Evolutionary conservation across 2,797 vertebrate genomes (phyloP).

Genomic region (Astyanax mexicanus): DNA sequence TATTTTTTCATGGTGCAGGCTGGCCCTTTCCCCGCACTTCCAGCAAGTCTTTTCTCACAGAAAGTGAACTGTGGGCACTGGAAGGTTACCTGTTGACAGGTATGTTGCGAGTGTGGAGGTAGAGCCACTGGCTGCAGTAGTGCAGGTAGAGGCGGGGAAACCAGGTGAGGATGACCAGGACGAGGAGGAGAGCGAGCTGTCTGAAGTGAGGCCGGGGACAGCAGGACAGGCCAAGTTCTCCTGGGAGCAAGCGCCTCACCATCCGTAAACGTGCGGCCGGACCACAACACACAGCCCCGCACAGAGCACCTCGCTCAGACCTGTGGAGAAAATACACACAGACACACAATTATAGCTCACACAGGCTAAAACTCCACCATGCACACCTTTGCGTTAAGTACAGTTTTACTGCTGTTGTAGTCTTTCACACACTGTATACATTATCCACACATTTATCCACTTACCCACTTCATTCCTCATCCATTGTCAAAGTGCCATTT

Average conservation of each 20-base stretch:
- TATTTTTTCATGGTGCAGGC: too few species aligned
- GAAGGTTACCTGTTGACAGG: slow-evolving; percentile 87
- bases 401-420: too few species aligned
- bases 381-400: too few species aligned
- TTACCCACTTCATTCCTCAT: too few species aligned
- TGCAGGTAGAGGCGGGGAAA: slow-evolving; percentile 93
- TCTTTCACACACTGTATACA: too few species aligned
- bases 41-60: too few species aligned
- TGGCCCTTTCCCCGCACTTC: too few species aligned
- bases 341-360: slow-evolving; percentile 36
- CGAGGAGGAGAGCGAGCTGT: slow-evolving; percentile 81
- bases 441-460: not conserved
- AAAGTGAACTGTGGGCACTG: too few species aligned
- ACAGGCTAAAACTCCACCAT: not conserved
- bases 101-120: slow-evolving; percentile 86
- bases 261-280: slow-evolving; percentile 67
- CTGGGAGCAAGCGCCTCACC: slow-evolving; percentile 72
- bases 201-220: slow-evolving; percentile 64
- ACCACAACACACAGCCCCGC: slow-evolving; percentile 23
- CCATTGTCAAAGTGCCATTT: not conserved
- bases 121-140: slow-evolving; percentile 95
- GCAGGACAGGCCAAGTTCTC: slow-evolving; percentile 78
- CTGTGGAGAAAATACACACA: slow-evolving; percentile 23
- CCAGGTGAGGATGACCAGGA: slow-evolving; percentile 87
- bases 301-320: slow-evolving; percentile 35